Evolutionary conservation across 2,888 invertebrate genomes (phyloP).

Genomic region (Allophyes oxyacanthae): DNA sequence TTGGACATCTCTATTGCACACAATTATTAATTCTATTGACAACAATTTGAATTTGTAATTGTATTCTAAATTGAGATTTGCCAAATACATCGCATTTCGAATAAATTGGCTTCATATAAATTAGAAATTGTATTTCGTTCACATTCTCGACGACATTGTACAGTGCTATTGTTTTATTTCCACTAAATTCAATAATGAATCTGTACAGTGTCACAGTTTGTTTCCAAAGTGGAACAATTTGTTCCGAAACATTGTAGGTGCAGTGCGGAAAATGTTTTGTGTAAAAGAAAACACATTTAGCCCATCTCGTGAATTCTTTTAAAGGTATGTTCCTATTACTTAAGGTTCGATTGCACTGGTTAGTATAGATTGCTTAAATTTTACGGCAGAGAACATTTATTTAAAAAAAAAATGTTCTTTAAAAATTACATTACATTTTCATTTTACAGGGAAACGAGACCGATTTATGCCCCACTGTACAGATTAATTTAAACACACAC

Average conservation of each 20-base stretch:
- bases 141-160: constrained; percentile 4
- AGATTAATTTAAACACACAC: no score
- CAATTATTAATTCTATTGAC: not conserved
- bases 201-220: constrained; percentile 44
- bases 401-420: no score
- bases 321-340: constrained; percentile 20
- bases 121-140: constrained; percentile 16
- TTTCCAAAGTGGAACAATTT: constrained; percentile 48
- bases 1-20: not conserved
- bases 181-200: constrained; percentile 55
- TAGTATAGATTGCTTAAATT: no score
- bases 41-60: constrained; percentile 1
- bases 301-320: constrained; percentile 26
- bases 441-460: no score
- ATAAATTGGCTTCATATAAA: constrained; percentile 13
- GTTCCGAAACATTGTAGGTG: constrained; percentile 26
- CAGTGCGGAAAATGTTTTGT: constrained; percentile 27
- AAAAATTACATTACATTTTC: no score
- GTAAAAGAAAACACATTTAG: constrained; percentile 42
- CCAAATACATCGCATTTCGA: not conserved
- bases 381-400: no score
- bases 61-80: constrained; percentile 11
- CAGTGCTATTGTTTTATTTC: constrained; percentile 43
- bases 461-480: no score
- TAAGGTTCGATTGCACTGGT: constrained; percentile 19